phyloP scores from a whole-genome alignment of 2,113 vertebrate genomes.

The Rhinoptilus africanus region DNA sequence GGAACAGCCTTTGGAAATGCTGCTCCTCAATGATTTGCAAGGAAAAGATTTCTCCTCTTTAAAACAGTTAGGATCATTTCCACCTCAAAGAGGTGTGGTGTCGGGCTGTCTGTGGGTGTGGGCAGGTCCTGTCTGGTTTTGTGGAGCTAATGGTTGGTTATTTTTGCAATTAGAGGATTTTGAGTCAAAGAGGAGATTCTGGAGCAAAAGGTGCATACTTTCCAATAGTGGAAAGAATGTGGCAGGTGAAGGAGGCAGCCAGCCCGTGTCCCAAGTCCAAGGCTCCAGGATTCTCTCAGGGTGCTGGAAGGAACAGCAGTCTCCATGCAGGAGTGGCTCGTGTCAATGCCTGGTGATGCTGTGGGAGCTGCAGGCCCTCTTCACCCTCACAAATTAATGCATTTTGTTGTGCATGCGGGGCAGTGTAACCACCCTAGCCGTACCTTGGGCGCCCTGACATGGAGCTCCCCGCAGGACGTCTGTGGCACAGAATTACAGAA shows the following conservation, averaged over 20 bases:
- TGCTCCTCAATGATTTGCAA: rapidly evolving
- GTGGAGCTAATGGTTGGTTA: neutral
- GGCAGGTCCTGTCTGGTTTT: neutral
- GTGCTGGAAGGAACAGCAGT: neutral
- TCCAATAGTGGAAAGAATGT: rapidly evolving
- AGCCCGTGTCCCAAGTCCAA: rapidly evolving
- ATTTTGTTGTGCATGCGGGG: rapidly evolving
- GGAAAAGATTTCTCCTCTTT: neutral
- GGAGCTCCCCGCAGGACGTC: too few relatives aligned
- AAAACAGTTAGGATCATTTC: neutral
- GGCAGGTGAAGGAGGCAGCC: neutral
- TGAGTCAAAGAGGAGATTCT: neutral
- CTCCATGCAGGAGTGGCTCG: rapidly evolving
- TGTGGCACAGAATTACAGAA: neutral
- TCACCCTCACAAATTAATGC: too few relatives aligned
- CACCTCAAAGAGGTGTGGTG: neutral
- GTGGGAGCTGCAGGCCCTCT: neutral
- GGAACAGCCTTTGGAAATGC: neutral
- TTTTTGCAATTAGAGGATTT: neutral
- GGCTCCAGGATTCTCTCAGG: neutral
- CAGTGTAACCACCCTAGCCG: rapidly evolving
- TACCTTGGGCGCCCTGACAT: rapidly evolving
- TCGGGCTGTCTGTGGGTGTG: neutral
- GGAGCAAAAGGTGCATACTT: neutral
- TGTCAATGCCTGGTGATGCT: neutral